These are phyloP conservation scores for Tipula vernalis DNA, from an alignment of 2,888 invertebrate genomes.

Conservation along the genomic window DNA sequence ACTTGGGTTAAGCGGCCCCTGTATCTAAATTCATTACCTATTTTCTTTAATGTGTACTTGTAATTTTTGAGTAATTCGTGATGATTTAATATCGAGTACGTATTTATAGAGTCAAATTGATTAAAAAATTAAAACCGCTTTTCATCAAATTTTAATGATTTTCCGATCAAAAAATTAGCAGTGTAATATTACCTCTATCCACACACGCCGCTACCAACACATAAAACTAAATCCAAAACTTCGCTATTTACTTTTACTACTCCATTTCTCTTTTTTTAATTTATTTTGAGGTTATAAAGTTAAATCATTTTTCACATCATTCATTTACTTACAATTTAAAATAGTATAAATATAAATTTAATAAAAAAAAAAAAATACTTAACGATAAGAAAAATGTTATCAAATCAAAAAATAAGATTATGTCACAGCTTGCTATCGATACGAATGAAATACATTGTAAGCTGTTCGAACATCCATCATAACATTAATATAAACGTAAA, in stretches of 20 bases:
- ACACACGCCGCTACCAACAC: background rate
- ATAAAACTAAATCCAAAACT: background rate
- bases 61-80: too few relatives aligned
- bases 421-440: background rate
- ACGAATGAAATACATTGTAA: background rate
- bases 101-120: too few relatives aligned
- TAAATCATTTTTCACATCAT: background rate
- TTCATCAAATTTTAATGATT: background rate
- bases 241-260: background rate
- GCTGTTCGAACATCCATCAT: background rate
- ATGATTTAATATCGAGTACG: too few relatives aligned
- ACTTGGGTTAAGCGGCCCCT: too few relatives aligned
- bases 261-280: background rate
- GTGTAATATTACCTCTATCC: background rate
- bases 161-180: background rate
- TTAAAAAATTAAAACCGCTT: too few relatives aligned
- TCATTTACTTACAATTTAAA: background rate
- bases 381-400: background rate
- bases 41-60: too few relatives aligned
- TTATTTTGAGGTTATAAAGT: background rate
- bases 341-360: background rate
- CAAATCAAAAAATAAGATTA: background rate
- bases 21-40: too few relatives aligned
- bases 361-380: background rate
- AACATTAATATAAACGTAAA: background rate